Conservation (phyloP, 2,888 invertebrate genomes). For the Tetranychus truncatus region DNA sequence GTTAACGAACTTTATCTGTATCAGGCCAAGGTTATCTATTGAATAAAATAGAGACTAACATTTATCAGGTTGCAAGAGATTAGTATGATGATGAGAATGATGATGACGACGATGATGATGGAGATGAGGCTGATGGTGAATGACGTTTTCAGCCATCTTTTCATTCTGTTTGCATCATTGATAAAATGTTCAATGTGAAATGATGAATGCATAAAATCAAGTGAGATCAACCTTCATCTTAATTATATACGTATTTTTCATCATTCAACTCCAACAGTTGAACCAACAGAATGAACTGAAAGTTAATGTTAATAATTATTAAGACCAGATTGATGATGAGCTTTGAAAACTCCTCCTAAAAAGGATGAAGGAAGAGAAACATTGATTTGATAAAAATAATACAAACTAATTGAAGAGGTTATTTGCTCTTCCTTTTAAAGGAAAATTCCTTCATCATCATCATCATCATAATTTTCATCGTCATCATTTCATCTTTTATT, state of each 20-base stretch:
- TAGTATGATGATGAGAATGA: neutral
- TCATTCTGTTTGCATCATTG: too few relatives aligned
- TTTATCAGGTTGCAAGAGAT: neutral
- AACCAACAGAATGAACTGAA: too few relatives aligned
- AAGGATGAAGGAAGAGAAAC: neutral
- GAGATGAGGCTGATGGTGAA: neutral
- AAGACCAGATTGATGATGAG: neutral
- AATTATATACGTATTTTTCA: neutral
- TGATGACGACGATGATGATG: neutral
- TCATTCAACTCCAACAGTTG: neutral
- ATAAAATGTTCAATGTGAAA: too few relatives aligned
- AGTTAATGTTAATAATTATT: neutral
- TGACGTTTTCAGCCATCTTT: neutral
- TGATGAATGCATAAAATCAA: neutral
- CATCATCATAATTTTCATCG: neutral
- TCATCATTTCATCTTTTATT: neutral
- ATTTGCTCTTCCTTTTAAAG: neutral
- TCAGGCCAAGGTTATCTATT: neutral
- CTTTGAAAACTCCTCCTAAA: neutral
- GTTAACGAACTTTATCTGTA: neutral
- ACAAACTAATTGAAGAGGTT: neutral
- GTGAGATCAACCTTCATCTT: neutral
- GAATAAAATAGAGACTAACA: neutral
- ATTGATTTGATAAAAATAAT: neutral
- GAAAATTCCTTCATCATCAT: neutral